Percentiles rank a stretch among this genome's conserved stretches.
Evolutionary conservation across 2,797 vertebrate genomes (phyloP).

Genomic region (Silurus aristotelis): DNA sequence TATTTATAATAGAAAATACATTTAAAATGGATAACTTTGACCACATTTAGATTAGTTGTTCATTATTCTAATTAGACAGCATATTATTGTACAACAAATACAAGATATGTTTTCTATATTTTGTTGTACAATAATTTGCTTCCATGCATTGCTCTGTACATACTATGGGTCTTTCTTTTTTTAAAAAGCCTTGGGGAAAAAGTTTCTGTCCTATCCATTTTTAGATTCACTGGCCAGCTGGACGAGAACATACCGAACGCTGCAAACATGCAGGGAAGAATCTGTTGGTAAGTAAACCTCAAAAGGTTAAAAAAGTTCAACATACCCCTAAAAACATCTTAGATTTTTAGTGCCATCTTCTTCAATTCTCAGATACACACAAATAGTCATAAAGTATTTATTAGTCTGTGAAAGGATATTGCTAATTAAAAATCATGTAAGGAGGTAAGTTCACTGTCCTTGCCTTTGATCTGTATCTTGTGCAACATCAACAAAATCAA

Average conservation of each 20-base stretch:
- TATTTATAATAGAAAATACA: neutral
- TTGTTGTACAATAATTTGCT: neutral
- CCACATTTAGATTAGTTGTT: neutral
- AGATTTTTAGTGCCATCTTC: slow-evolving; percentile 33
- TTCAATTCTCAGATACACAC: slow-evolving; percentile 34
- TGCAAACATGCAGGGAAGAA: slow-evolving; percentile 82
- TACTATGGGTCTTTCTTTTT: neutral
- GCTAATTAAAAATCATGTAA: slow-evolving; percentile 8
- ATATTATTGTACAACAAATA: neutral
- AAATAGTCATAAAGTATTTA: slow-evolving; percentile 32
- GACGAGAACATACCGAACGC: slow-evolving; percentile 74
- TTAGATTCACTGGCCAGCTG: slow-evolving; percentile 84
- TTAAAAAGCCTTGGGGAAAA: slow-evolving; percentile 30
- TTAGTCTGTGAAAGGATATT: slow-evolving; percentile 21
- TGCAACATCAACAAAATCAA: slow-evolving; percentile 26
- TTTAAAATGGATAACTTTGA: neutral
- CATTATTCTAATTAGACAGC: neutral
- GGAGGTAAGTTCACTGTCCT: slow-evolving; percentile 9
- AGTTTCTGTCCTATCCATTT: slow-evolving; percentile 51
- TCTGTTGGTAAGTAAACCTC: slow-evolving; percentile 66
- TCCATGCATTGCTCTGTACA: neutral
- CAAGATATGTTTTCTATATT: neutral
- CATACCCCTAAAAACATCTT: neutral
- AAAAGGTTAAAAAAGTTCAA: slow-evolving; percentile 27
- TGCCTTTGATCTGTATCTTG: slow-evolving; percentile 21